A percentile compares a stretch with the other conserved stretches of the same genome.
phyloP scores from a whole-genome alignment of 2,113 vertebrate species.

The Meles meles region DNA sequence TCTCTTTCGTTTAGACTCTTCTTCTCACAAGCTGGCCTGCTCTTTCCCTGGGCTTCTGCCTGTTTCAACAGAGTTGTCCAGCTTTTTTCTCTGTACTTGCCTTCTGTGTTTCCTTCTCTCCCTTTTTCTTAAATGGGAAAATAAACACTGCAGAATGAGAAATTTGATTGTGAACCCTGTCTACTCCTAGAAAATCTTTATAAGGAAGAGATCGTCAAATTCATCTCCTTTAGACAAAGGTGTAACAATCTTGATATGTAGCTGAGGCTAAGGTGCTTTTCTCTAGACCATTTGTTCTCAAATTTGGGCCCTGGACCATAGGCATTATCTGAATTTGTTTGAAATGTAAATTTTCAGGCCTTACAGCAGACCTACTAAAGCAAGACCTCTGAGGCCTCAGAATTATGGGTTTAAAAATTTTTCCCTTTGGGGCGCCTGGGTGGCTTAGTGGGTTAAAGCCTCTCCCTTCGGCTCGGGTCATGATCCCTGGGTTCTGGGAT shows the following conservation, averaged over 20 bases:
- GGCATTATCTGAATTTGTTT: slow-evolving; percentile 8
- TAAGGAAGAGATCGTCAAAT: not conserved
- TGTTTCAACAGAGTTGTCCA: not conserved
- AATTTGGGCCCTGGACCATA: not conserved
- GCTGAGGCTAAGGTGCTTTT: not conserved
- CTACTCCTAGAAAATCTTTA: not conserved
- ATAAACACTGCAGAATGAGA: slow-evolving; percentile 41
- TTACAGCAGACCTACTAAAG: not conserved
- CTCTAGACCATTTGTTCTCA: slow-evolving; percentile 2
- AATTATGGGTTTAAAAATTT: not conserved
- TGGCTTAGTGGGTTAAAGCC: no score
- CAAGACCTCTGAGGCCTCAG: not conserved
- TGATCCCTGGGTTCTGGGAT: no score
- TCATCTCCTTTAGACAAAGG: not conserved
- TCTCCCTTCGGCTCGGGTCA: no score
- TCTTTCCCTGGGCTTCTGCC: not conserved
- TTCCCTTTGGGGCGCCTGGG: no score
- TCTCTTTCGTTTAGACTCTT: not conserved
- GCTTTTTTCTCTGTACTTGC: slow-evolving; percentile 32
- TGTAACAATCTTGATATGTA: not conserved
- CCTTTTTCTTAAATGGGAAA: not conserved
- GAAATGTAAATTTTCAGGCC: slow-evolving; percentile 13
- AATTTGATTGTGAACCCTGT: not conserved
- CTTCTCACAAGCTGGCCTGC: not conserved
- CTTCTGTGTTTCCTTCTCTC: not conserved